Evolutionary conservation across 2,797 vertebrate genomes (phyloP), one percentile per base, ranked within the genome.

Genomic region (Amblyopsis hoosieri): DNA sequence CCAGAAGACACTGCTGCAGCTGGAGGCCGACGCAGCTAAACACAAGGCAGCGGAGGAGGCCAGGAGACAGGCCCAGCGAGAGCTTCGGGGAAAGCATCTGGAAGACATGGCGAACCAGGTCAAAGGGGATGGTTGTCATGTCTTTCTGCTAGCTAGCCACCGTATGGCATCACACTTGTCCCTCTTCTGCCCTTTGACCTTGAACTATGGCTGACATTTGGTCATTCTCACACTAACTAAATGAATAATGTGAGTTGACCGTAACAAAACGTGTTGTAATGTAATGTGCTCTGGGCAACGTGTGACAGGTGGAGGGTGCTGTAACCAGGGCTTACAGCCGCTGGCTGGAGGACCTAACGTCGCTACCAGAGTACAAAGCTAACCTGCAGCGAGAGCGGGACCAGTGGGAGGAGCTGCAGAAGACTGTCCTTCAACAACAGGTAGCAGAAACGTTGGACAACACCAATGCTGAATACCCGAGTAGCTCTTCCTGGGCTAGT

Each of bases 341-440:
- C 56, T 99, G 96, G 95, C 84, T 96, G 45, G 91, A 95, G 66
- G 95, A 97, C 75, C 76, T 98, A 72, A 90, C 92, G 33, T 92
- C 92, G 13, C 89, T 96, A 14, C 91, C 94, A 51, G 94, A 98
- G 78, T 97, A 95, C 67, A 93, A 94, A 87, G 72, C 87, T 14
- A 89, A 73, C 49, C 74, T 98, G 29, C 92, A 94, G 81, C 62
- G 15, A 12, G 94, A 95, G 63, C 88, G 72, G 76, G 90, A 91
- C 58, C 93, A 92, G 62, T 98, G 96, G 96, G 92, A 94, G 62
- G 85, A 88, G 59, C 82, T 87, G 0, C 90, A 94, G n/a, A 86
- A 92, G 65, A 64, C 80, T 57, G 60, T 60, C 19, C 70, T 90
- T 65, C 85, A 92, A 67, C 87, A 93, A 65, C 87, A 76, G 88